A percentile compares a stretch with the other conserved stretches of the same genome.
Conservation (phyloP, 2,888 invertebrate genomes). For the Syrista parreyssii region DNA sequence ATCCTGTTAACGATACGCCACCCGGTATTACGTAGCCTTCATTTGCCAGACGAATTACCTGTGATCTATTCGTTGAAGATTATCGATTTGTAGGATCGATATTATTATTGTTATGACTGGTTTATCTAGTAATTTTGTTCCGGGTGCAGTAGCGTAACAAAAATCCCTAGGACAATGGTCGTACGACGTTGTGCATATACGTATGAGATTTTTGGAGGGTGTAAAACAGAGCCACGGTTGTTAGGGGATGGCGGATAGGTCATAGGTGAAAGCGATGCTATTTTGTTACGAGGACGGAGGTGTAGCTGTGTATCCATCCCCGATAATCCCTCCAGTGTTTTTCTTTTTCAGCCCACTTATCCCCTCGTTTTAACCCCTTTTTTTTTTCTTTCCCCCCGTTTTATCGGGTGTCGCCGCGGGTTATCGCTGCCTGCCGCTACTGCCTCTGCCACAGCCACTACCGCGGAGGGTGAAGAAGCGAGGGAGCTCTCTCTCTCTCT, state of each 20-base stretch:
- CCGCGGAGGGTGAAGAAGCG: constrained; percentile 53
- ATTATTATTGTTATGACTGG: neutral
- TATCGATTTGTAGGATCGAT: neutral
- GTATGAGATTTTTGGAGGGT: neutral
- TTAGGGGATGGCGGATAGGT: neutral
- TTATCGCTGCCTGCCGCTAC: constrained; percentile 60
- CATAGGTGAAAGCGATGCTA: neutral
- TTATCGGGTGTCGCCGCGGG: constrained; percentile 67
- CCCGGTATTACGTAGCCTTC: neutral
- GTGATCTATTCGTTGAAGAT: neutral
- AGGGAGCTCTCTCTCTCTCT: constrained; percentile 19
- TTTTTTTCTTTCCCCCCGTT: constrained; percentile 50
- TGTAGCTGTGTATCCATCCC: constrained; percentile 43
- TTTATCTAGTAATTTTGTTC: neutral
- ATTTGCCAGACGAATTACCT: neutral
- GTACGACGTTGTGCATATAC: neutral
- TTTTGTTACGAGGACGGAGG: constrained; percentile 21
- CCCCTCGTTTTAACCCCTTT: constrained; percentile 28
- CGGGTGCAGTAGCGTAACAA: neutral
- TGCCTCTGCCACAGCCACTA: constrained; percentile 12
- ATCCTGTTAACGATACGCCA: neutral
- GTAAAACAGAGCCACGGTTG: neutral
- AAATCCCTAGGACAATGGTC: neutral
- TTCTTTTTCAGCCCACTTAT: constrained; percentile 47
- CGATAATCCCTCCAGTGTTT: constrained; percentile 61